phyloP scores from a whole-genome alignment of 2,888 invertebrate genomes.

The Dryocosmus kuriphilus region DNA sequence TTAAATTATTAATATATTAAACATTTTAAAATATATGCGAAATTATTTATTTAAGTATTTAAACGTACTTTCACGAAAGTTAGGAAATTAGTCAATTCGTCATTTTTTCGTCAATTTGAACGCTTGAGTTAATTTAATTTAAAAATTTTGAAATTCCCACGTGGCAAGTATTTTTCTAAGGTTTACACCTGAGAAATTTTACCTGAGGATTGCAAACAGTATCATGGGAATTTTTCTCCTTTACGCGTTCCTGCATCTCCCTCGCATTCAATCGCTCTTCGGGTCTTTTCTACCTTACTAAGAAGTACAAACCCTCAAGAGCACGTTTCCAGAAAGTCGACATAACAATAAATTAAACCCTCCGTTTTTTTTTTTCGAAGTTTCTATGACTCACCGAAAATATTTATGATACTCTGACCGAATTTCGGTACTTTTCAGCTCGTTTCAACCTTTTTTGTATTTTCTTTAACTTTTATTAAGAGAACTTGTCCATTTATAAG shows the following conservation, averaged over 20 bases:
- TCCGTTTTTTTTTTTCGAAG: background rate
- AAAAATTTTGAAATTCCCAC: background rate
- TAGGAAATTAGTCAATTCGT: no score
- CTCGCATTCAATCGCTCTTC: slow-evolving; percentile 13
- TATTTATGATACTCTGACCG: no score
- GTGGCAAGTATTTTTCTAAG: slow-evolving; percentile 1
- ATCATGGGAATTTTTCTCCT: background rate
- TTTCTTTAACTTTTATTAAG: no score
- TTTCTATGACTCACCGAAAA: no score
- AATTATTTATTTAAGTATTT: background rate
- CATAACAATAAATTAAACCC: background rate
- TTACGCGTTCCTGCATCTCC: background rate
- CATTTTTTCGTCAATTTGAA: no score
- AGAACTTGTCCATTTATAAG: no score
- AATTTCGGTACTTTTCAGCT: no score
- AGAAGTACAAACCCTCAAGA: no score
- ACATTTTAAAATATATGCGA: background rate
- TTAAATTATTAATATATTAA: no score
- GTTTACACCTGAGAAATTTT: background rate
- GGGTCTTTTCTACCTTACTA: slow-evolving; percentile 5
- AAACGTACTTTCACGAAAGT: background rate
- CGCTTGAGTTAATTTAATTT: background rate
- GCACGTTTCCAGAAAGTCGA: background rate
- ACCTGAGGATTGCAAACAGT: background rate
- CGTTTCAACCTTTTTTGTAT: no score